Base-by-base conservation (phyloP, 2,888 invertebrate species). In the Dasysyrphus tricinctus region DNA sequence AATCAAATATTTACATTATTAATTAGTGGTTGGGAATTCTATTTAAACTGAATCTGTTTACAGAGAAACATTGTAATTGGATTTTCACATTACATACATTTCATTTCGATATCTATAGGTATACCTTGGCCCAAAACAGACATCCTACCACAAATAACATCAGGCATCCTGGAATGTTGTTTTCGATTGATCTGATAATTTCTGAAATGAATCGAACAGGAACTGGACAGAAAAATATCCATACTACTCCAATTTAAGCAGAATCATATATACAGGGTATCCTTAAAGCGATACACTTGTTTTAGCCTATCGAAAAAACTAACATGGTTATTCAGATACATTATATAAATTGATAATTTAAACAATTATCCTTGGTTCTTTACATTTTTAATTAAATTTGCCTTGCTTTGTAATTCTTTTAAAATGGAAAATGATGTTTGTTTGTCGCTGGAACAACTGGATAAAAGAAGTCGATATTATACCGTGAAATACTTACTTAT, bases 151-250 rank as follows among this genome's bases (percentile, higher is more conserved):
- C 54, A 54, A 54, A 29, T 29, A n/a, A n/a, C n/a, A 32, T 12
- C 29, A 54, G 24, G 51, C 51, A 54, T 32, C 1, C 29, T n/a
- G 32, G n/a, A 54, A 54, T 54, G n/a, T 54, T 54, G 29, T 32
- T 54, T 54, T 54, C 54, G 54, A 54, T 54, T 54, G 29, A 54
- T 54, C 54, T 32, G 54, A 54, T 54, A 54, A 54, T 54, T 54
- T 14, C 32, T 54, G 54, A 54, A 54, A 32, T 54, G 8, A 51
- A 51, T 24, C 29, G 14, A 29, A 29, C 54, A 54, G 14, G 14
- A 29, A 4, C 14, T 51, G 24, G 2, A 29, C 14, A 3, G 54
- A 24, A 24, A 54, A 14, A 32, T 32, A 32, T 14, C 2, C 12
- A 51, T 29, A 7, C 3, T n/a, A 8, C 9, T 14, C 32, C 7